Conservation (phyloP, 2,888 invertebrate species). For the Lasiommata megera region DNA sequence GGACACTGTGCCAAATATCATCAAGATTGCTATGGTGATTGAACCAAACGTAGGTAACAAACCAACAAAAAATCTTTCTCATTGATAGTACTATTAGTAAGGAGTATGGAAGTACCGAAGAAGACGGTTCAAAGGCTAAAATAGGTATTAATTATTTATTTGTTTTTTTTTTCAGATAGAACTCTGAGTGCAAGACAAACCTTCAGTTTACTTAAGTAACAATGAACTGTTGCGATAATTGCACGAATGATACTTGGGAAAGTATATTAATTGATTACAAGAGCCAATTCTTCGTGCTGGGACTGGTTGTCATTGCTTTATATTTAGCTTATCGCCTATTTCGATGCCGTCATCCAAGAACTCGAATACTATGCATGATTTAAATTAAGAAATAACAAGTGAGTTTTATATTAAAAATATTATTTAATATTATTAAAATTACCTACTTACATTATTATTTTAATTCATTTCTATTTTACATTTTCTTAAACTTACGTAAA, state of each 20-base stretch:
- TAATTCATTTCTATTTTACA: neutral
- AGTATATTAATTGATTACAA: conserved; percentile 42
- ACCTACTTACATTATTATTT: neutral
- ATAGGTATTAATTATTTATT: no score
- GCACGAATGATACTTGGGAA: conserved; percentile 40
- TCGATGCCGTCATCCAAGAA: conserved; percentile 44
- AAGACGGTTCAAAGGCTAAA: no score
- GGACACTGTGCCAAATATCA: no score
- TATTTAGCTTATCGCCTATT: conserved; percentile 46
- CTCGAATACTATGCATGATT: conserved; percentile 33
- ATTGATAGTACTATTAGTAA: no score
- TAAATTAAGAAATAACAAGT: conserved; percentile 15
- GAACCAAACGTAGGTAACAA: no score
- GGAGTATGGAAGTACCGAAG: no score
- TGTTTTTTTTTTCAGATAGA: neutral
- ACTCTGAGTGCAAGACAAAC: neutral
- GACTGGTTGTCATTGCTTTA: conserved; percentile 38
- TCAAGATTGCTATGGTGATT: no score
- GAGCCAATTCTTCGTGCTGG: conserved; percentile 38
- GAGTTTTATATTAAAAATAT: neutral
- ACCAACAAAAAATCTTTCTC: no score
- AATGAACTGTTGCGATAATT: conserved; percentile 49
- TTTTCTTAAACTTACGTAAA: neutral
- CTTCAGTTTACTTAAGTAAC: neutral
- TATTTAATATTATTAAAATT: conserved; percentile 11